Evolutionary conservation across 2,888 invertebrate species (phyloP).

Genomic region (Omphaloscelis lunosa): DNA sequence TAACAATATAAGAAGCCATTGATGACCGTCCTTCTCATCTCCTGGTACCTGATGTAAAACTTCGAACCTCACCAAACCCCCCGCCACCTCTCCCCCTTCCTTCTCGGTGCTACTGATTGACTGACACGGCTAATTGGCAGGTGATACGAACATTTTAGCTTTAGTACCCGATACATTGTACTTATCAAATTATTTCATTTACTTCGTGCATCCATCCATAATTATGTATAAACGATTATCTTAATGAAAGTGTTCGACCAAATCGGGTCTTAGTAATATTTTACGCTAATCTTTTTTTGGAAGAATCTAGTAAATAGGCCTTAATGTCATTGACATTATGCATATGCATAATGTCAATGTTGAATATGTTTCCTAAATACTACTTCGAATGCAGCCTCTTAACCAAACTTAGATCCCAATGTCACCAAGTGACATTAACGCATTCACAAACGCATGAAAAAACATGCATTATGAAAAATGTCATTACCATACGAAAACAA

Average conservation of each 20-base stretch:
- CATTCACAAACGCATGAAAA: conserved; percentile 32
- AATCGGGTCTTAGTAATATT: background rate
- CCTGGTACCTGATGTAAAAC: conserved; percentile 2
- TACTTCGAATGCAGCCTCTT: conserved; percentile 2
- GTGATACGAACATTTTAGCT: conserved; percentile 37
- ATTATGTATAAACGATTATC: no score
- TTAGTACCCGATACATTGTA: background rate
- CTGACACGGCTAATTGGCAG: conserved; percentile 43
- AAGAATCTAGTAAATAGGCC: background rate
- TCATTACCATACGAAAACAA: conserved; percentile 3
- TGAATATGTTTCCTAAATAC: background rate
- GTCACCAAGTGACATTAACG: conserved; percentile 52
- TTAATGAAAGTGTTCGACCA: background rate
- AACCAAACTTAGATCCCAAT: conserved; percentile 37
- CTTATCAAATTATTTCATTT: conserved; percentile 24
- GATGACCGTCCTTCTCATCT: conserved; percentile 5
- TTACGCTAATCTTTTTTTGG: background rate
- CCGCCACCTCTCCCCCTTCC: background rate
- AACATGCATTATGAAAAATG: conserved; percentile 11
- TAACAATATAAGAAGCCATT: background rate
- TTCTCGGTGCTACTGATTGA: conserved; percentile 18
- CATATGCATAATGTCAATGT: background rate
- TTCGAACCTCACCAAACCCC: background rate
- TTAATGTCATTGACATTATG: conserved; percentile 2
- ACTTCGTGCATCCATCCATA: background rate